Conservation (phyloP, 2,113 vertebrate genomes). For the Tringa solitaria region DNA sequence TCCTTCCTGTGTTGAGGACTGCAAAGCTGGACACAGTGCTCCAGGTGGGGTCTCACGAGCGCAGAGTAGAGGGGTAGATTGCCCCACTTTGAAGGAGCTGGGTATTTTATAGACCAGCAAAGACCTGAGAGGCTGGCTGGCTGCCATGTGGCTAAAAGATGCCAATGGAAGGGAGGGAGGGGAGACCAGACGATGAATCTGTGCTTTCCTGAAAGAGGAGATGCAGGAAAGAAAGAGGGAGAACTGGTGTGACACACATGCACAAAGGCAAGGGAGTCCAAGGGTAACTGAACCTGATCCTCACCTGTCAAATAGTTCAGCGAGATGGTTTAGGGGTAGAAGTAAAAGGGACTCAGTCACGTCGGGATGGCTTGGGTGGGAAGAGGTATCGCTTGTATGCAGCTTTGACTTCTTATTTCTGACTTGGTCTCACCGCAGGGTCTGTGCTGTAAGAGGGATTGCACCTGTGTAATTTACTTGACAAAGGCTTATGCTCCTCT, state of each 20-base stretch:
- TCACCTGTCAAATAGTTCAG: background rate
- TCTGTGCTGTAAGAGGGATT: background rate
- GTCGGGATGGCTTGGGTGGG: background rate
- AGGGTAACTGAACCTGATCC: background rate
- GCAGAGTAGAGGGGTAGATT: background rate
- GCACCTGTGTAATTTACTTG: background rate
- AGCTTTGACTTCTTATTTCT: background rate
- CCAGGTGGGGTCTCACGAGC: no score
- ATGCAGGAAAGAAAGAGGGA: background rate
- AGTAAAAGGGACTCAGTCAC: background rate
- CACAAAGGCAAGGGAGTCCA: background rate
- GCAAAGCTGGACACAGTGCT: no score
- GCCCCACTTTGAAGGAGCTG: background rate
- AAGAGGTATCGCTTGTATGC: background rate
- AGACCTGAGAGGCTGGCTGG: background rate
- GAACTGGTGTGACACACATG: background rate
- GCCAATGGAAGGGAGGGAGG: background rate
- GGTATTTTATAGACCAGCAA: background rate
- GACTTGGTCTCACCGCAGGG: background rate
- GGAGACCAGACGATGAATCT: background rate
- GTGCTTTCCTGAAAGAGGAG: background rate
- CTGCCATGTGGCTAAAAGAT: background rate
- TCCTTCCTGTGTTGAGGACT: no score
- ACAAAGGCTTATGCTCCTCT: background rate
- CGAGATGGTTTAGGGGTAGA: background rate